Conservation (phyloP, 2,888 invertebrate genomes). For the Lycocerus yunnanus region DNA sequence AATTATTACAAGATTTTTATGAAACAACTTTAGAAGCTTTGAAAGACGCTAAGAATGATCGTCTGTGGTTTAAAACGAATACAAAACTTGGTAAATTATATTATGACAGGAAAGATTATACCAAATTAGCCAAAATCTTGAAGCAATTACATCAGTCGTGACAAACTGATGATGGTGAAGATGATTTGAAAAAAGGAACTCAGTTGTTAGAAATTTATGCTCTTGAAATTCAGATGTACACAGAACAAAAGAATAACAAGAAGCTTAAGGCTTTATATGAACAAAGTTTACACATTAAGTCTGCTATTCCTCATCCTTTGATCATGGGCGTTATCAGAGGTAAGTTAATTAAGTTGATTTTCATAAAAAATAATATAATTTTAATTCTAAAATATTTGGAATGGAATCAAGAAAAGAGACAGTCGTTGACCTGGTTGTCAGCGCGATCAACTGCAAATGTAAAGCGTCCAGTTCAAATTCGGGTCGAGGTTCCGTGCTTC, state of each 20-base stretch:
- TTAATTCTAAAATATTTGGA: no score
- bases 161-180: constrained; percentile 97
- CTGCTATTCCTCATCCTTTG: constrained; percentile 99
- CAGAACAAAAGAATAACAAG: constrained; percentile 99
- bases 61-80: constrained; percentile 99
- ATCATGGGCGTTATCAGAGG: constrained; percentile 99
- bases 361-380: neutral
- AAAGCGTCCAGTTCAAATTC: no score
- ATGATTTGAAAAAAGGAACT: constrained; percentile 96
- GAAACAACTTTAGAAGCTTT: constrained; percentile 93
- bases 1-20: constrained; percentile 96
- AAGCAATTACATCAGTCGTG: constrained; percentile 97
- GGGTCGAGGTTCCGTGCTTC: no score
- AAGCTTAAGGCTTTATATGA: constrained; percentile 95
- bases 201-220: constrained; percentile 98
- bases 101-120: constrained; percentile 94
- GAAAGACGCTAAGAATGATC: constrained; percentile 98
- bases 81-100: constrained; percentile 98
- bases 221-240: constrained; percentile 99
- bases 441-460: no score
- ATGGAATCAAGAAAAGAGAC: no score
- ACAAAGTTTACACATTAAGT: constrained; percentile 97
- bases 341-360: constrained; percentile 47
- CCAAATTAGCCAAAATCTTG: constrained; percentile 92
- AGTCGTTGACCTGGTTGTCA: no score